Evolutionary conservation across 2,113 vertebrate genomes (phyloP).

Genomic region (Muscicapa adusta): DNA sequence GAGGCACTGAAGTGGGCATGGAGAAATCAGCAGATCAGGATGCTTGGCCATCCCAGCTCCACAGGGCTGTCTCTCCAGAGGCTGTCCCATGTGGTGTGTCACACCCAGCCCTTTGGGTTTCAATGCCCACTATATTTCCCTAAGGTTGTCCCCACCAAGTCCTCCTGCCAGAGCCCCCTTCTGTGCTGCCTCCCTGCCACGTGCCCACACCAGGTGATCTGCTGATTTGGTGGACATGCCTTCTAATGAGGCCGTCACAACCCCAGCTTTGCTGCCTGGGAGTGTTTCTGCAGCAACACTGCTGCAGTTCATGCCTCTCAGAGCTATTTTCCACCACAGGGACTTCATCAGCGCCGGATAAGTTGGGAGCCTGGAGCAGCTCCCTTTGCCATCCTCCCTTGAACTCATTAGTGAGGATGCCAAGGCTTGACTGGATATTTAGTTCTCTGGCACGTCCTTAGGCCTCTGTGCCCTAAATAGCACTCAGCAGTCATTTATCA

Average conservation of each 20-base stretch:
- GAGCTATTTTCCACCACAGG: not conserved
- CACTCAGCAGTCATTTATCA: constrained; percentile 38
- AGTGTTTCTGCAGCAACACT: not conserved
- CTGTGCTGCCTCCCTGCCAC: not conserved
- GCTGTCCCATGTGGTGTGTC: fast-evolving
- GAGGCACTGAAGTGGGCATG: fast-evolving
- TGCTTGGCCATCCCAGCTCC: not conserved
- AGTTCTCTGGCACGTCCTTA: not conserved
- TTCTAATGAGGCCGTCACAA: not conserved
- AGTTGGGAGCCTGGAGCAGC: not conserved
- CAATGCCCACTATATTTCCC: fast-evolving
- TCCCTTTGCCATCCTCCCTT: not conserved
- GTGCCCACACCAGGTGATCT: not conserved
- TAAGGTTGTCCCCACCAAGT: not conserved
- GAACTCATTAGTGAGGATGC: not conserved
- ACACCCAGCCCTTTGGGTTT: not conserved
- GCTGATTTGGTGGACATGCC: not conserved
- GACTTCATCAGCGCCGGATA: not conserved
- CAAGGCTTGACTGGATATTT: constrained; percentile 3
- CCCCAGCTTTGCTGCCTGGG: not conserved
- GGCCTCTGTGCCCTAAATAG: constrained; percentile 30
- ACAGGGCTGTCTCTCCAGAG: fast-evolving
- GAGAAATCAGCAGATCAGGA: not conserved
- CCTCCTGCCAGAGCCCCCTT: fast-evolving
- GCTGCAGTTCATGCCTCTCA: not conserved